These are phyloP conservation scores for Hofmannophila pseudospretella DNA, from an alignment of 2,888 invertebrate species.

Conservation along the genomic window DNA sequence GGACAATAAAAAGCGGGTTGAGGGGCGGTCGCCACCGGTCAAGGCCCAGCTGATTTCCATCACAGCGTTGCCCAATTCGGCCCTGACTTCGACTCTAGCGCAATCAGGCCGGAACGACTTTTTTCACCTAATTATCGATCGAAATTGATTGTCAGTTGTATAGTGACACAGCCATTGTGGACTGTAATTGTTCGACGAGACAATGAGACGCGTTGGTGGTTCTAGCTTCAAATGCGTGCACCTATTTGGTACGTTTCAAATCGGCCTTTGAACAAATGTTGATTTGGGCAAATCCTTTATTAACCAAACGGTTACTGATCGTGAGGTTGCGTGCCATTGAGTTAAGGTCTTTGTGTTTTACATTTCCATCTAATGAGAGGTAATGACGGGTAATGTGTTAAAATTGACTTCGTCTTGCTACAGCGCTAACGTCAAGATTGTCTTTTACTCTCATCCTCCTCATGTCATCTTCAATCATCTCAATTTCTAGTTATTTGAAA, in stretches of 20 bases:
- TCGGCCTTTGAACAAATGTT: too few relatives aligned
- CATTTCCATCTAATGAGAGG: too few relatives aligned
- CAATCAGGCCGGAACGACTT: conserved; percentile 74
- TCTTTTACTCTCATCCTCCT: too few relatives aligned
- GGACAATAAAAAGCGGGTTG: conserved; percentile 36
- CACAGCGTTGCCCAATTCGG: conserved; percentile 60
- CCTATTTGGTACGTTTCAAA: too few relatives aligned
- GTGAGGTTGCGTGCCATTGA: too few relatives aligned
- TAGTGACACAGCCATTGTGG: conserved; percentile 19
- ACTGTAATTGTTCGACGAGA: conserved; percentile 10
- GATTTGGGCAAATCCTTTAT: not conserved
- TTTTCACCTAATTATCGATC: conserved; percentile 60
- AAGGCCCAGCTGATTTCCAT: conserved; percentile 63
- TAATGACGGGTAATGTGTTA: too few relatives aligned
- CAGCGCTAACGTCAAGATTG: too few relatives aligned
- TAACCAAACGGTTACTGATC: too few relatives aligned
- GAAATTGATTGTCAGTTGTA: conserved; percentile 29
- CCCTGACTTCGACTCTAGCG: conserved; percentile 63
- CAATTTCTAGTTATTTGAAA: too few relatives aligned
- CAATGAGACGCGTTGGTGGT: conserved; percentile 5
- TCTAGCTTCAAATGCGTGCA: not conserved
- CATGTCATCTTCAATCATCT: too few relatives aligned
- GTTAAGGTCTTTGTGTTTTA: too few relatives aligned
- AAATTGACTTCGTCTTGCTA: too few relatives aligned
- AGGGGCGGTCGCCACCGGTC: conserved; percentile 56